Evolutionary conservation across 2,797 vertebrate species (phyloP).

Genomic region (Alauda arvensis): DNA sequence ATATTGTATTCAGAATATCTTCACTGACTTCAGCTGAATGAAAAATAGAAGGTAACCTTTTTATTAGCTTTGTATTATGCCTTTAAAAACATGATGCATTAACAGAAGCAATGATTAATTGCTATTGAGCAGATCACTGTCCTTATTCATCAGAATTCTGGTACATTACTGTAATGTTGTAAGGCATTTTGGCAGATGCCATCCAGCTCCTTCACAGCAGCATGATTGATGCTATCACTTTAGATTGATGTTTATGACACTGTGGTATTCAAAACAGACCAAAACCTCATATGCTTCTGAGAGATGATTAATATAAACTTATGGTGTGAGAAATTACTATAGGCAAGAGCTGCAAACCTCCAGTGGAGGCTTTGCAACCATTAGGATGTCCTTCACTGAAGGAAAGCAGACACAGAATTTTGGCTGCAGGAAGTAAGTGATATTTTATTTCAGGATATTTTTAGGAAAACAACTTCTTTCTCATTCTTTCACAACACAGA

Average conservation of each 20-base stretch:
- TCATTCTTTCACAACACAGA: not conserved
- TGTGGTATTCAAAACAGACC: constrained; percentile 1
- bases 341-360: not conserved
- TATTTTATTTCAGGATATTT: not conserved
- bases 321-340: not conserved
- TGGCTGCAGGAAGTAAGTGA: not conserved
- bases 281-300: not conserved
- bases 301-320: not conserved
- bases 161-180: not conserved
- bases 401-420: not conserved
- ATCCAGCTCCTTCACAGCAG: not conserved
- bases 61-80: not conserved
- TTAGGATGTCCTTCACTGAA: not conserved
- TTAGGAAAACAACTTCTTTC: not conserved
- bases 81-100: not conserved
- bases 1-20: not conserved
- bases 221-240: constrained; percentile 39
- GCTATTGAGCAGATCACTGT: not conserved
- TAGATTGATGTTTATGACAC: constrained; percentile 53
- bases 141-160: constrained; percentile 49
- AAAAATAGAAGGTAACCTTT: not conserved
- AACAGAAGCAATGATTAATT: constrained; percentile 50
- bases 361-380: not conserved
- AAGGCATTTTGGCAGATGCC: constrained; percentile 42
- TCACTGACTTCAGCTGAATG: not conserved